Conservation (phyloP, 2,113 vertebrate species). For the Gorilla gorilla region DNA sequence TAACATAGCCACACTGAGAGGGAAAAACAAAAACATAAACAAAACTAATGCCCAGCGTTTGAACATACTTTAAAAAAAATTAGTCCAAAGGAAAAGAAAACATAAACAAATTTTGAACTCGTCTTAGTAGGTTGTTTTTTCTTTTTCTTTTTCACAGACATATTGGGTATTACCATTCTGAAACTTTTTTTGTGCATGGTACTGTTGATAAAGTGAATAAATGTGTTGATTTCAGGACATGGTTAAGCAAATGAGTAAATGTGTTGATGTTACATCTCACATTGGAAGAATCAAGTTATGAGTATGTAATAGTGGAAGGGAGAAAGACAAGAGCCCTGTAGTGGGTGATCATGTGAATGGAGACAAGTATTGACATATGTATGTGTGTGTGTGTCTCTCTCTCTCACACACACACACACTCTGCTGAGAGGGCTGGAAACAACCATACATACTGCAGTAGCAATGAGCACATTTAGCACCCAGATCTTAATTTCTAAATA, state of each 20-base stretch:
- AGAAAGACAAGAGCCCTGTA: background rate
- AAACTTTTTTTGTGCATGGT: background rate
- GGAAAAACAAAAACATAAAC: background rate
- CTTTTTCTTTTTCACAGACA: background rate
- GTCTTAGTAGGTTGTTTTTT: background rate
- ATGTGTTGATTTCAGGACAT: background rate
- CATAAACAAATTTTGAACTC: background rate
- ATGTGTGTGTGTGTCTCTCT: background rate
- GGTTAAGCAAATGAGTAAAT: background rate
- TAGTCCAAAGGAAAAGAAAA: background rate
- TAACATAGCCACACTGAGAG: background rate
- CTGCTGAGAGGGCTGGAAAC: background rate
- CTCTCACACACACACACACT: background rate
- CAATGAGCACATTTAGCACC: background rate
- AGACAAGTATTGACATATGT: background rate
- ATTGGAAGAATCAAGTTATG: background rate
- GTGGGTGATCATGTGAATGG: background rate
- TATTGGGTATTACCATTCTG: background rate
- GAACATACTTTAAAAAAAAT: background rate
- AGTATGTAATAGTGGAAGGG: background rate
- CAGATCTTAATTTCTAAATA: background rate
- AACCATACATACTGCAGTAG: background rate
- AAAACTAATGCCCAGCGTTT: background rate
- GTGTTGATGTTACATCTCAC: background rate
- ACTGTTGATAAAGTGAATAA: background rate